These are phyloP conservation scores for Alouatta palliata DNA, from an alignment of 2,113 vertebrate genomes.

Conservation along the genomic window DNA sequence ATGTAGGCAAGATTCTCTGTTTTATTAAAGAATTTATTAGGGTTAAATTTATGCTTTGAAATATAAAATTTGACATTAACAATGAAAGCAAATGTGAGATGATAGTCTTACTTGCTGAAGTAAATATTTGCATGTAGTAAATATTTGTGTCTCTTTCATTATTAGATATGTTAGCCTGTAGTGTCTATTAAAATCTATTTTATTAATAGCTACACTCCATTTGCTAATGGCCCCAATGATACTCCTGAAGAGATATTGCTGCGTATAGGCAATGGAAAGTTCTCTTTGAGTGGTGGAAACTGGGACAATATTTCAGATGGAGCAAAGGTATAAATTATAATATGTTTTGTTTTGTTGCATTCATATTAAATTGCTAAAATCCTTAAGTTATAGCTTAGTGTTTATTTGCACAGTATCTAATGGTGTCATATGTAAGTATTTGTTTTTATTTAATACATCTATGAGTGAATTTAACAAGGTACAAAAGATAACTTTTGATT, in stretches of 20 bases:
- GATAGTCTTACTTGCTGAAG: neutral
- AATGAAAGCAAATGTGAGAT: neutral
- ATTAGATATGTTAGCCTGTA: neutral
- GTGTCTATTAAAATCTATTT: constrained; percentile 41
- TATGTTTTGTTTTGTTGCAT: constrained; percentile 57
- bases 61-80: constrained; percentile 15
- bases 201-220: constrained; percentile 92
- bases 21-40: constrained; percentile 11
- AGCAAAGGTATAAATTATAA: constrained; percentile 92
- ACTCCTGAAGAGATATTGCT: constrained; percentile 97
- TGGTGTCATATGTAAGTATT: constrained; percentile 41
- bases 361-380: constrained; percentile 28
- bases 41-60: constrained; percentile 24
- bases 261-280: constrained; percentile 96
- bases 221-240: constrained; percentile 97
- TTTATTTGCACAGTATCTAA: neutral
- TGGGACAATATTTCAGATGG: constrained; percentile 97
- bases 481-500: neutral
- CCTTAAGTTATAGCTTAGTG: neutral
- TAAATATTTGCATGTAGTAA: neutral
- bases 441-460: neutral
- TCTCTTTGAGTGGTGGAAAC: constrained; percentile 95
- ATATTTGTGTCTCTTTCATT: too few relatives aligned
- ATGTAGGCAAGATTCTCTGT: neutral
- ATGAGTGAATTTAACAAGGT: neutral